Conservation (phyloP, 2,113 vertebrate genomes). For the Xiphophorus maculatus region DNA sequence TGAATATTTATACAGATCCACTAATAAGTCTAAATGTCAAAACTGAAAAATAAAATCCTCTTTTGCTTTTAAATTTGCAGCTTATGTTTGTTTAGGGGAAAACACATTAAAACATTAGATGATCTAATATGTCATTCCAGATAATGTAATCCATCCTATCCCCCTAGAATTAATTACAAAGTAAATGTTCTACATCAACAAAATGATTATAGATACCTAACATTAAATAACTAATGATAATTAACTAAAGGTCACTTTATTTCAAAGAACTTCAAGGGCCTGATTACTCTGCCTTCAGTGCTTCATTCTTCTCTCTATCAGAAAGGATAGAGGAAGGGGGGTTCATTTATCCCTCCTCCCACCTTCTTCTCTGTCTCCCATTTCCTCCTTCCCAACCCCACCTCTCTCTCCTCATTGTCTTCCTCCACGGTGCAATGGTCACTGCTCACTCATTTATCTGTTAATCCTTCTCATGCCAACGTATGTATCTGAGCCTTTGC, state of each 20-base stretch:
- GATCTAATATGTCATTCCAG: not conserved
- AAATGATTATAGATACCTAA: not conserved
- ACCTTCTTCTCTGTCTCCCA: conserved; percentile 1
- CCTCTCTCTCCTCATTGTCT: conserved; percentile 17
- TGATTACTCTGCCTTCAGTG: not conserved
- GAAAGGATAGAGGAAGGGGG: not conserved
- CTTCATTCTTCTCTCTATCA: not conserved
- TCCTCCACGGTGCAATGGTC: conserved; percentile 24
- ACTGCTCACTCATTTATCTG: conserved; percentile 47
- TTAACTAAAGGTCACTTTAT: not conserved
- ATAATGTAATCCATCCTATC: not conserved
- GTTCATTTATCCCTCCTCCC: conserved; percentile 35
- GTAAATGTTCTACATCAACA: not conserved
- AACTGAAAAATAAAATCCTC: not conserved
- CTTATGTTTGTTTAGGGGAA: not conserved
- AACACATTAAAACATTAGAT: not conserved
- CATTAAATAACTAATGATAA: not conserved
- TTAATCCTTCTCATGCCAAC: conserved; percentile 24
- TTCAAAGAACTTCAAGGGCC: not conserved
- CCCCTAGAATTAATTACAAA: not conserved
- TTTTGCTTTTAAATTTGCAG: not conserved
- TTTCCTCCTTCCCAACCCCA: not conserved
- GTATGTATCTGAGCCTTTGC: conserved; percentile 3
- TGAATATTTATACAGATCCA: too few relatives aligned
- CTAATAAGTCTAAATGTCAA: not conserved